Evolutionary conservation across 1,140 invertebrate species (phyloP).

Genomic region (Cotesia typhae): DNA sequence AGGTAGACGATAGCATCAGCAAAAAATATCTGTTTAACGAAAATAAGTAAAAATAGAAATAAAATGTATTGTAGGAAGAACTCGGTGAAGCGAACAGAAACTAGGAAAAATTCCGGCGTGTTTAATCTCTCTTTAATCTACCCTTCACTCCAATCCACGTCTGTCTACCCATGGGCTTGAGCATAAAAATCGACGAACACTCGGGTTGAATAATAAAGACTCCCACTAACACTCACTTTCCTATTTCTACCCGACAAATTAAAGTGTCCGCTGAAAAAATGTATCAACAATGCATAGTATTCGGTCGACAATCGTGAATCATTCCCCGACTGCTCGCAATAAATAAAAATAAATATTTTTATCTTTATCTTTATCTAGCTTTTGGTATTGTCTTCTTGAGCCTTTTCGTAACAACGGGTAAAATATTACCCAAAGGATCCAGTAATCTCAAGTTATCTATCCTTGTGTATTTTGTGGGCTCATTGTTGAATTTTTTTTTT

Average conservation of each 20-base stretch:
- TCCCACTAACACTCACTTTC: neutral
- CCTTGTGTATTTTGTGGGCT: too few species aligned
- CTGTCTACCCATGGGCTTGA: constrained; percentile 19
- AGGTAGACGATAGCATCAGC: neutral
- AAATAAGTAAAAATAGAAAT: constrained; percentile 12
- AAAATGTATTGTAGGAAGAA: neutral
- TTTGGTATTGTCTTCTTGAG: too few species aligned
- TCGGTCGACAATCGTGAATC: neutral
- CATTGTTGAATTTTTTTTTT: too few species aligned
- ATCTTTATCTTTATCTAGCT: too few species aligned
- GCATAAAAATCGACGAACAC: constrained; percentile 15
- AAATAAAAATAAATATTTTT: constrained; percentile 17
- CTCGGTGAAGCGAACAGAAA: neutral
- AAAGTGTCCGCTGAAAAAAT: constrained; percentile 10
- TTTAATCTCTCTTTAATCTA: constrained; percentile 47
- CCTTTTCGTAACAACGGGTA: too few species aligned
- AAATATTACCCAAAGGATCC: too few species aligned
- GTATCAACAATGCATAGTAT: neutral
- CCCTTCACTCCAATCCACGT: constrained; percentile 35
- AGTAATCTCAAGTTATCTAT: too few species aligned
- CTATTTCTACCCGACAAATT: constrained; percentile 9
- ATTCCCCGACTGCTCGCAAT: neutral
- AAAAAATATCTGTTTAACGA: constrained; percentile 10
- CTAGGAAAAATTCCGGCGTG: constrained; percentile 30
- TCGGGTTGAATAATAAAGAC: constrained; percentile 43